Percentiles rank a stretch among this genome's conserved stretches.
Evolutionary conservation across 2,888 invertebrate species (phyloP).

Genomic region (Andrena bucephala): DNA sequence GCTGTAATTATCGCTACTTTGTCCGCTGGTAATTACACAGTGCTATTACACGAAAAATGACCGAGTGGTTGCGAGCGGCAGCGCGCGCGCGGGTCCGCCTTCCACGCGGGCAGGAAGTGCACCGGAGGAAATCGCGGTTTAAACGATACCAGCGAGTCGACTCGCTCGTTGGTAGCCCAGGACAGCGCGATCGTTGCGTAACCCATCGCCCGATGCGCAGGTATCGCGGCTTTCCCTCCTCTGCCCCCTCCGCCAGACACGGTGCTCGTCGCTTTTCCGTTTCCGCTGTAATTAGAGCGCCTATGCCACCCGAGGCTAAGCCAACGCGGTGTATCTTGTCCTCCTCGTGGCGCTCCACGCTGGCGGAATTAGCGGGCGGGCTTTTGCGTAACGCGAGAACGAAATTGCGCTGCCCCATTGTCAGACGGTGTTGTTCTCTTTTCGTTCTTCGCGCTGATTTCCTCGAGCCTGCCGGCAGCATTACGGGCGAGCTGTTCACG

Average conservation of each 20-base stretch:
- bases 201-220: slow-evolving; percentile 18
- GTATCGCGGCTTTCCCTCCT: background rate
- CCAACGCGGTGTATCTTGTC: slow-evolving; percentile 18
- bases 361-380: slow-evolving; percentile 31
- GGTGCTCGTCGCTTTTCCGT: slow-evolving; percentile 67
- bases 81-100: slow-evolving; percentile 7
- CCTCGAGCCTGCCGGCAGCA: background rate
- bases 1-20: slow-evolving; percentile 59
- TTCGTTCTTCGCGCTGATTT: slow-evolving; percentile 1
- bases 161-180: slow-evolving; percentile 11
- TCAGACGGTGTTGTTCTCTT: slow-evolving; percentile 17
- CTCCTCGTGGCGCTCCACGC: background rate
- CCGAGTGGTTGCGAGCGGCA: background rate
- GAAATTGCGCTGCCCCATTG: slow-evolving; percentile 53
- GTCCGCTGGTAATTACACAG: slow-evolving; percentile 55
- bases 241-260: background rate
- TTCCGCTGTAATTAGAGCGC: slow-evolving; percentile 73
- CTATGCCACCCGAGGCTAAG: slow-evolving; percentile 6
- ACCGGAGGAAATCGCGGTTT: slow-evolving; percentile 51
- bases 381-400: slow-evolving; percentile 64
- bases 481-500: background rate
- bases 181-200: slow-evolving; percentile 48
- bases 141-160: slow-evolving; percentile 39
- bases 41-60: slow-evolving; percentile 53
- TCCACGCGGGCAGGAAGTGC: slow-evolving; percentile 44